Percentiles rank a stretch among this genome's conserved stretches.
These are phyloP conservation scores for Apocrypta bakeri DNA, from an alignment of 1,140 invertebrate species.

Conservation along the genomic window DNA sequence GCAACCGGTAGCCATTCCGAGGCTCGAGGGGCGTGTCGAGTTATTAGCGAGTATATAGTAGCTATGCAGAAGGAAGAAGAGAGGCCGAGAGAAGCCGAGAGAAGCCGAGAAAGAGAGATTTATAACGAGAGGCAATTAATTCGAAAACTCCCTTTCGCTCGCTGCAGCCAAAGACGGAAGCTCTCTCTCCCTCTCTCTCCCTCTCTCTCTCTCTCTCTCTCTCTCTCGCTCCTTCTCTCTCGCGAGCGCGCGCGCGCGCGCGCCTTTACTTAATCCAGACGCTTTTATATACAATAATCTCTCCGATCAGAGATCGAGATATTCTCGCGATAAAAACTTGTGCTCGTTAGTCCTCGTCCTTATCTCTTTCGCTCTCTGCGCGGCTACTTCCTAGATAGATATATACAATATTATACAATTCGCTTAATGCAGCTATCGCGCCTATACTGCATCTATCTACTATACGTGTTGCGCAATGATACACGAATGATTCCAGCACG, in stretches of 20 bases:
- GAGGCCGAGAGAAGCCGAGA: constrained; percentile 3
- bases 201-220: neutral
- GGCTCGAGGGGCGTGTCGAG: constrained; percentile 33
- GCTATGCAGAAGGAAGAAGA: neutral
- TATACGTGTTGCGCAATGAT: too few relatives aligned
- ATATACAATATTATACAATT: too few relatives aligned
- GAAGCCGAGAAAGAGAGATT: constrained; percentile 31
- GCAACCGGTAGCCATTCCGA: constrained; percentile 43
- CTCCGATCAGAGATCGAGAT: constrained; percentile 13
- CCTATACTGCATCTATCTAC: too few relatives aligned
- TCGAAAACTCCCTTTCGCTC: constrained; percentile 18
- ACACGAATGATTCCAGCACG: too few relatives aligned
- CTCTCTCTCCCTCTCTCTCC: constrained; percentile 4
- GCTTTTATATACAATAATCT: constrained; percentile 9
- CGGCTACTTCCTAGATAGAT: neutral
- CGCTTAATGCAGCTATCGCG: too few relatives aligned
- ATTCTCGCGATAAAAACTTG: neutral
- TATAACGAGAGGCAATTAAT: constrained; percentile 52
- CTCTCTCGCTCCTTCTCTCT: neutral
- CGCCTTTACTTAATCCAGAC: neutral
- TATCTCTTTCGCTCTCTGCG: too few relatives aligned
- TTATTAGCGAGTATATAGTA: constrained; percentile 39
- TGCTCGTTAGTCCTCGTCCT: neutral
- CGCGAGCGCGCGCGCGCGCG: neutral
- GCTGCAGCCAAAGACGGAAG: neutral